Evolutionary conservation across 2,888 invertebrate species (phyloP).

Genomic region (Lepas anatifera): DNA sequence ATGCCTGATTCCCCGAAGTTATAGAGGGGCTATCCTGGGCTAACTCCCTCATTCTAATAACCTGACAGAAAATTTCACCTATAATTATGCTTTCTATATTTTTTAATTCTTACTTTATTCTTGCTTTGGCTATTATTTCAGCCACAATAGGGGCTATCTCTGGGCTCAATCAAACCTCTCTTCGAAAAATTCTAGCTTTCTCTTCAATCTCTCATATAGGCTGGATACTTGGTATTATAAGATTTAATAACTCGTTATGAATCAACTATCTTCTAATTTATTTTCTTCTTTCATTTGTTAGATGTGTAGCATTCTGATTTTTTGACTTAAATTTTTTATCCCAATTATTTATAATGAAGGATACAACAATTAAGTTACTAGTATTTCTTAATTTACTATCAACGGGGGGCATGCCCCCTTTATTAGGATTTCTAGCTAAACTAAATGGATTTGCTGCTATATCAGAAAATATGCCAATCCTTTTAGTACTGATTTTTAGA

Average conservation of each 20-base stretch:
- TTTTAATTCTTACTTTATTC: constrained; percentile 35
- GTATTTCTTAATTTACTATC: too few relatives aligned
- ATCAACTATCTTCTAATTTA: too few relatives aligned
- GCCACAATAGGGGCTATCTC: constrained; percentile 41
- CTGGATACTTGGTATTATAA: constrained; percentile 39
- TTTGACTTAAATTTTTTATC: too few relatives aligned
- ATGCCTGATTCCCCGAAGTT: constrained; percentile 48
- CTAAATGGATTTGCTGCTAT: constrained; percentile 39
- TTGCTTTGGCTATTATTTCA: constrained; percentile 39
- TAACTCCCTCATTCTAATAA: constrained; percentile 44
- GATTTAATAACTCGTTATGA: too few relatives aligned
- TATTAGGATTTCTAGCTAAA: constrained; percentile 50
- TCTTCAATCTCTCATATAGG: constrained; percentile 52
- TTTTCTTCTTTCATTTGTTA: too few relatives aligned
- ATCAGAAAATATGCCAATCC: too few relatives aligned
- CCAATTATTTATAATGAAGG: too few relatives aligned
- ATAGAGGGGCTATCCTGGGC: constrained; percentile 46
- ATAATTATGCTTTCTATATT: constrained; percentile 43
- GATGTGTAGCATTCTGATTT: too few relatives aligned
- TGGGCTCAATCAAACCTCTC: constrained; percentile 43
- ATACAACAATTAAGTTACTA: too few relatives aligned
- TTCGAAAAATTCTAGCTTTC: constrained; percentile 47
- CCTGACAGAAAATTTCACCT: constrained; percentile 52
- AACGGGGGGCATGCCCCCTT: constrained; percentile 46
- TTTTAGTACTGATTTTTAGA: too few relatives aligned